Conservation (phyloP, 2,888 invertebrate genomes). For the Aquatica leii region DNA sequence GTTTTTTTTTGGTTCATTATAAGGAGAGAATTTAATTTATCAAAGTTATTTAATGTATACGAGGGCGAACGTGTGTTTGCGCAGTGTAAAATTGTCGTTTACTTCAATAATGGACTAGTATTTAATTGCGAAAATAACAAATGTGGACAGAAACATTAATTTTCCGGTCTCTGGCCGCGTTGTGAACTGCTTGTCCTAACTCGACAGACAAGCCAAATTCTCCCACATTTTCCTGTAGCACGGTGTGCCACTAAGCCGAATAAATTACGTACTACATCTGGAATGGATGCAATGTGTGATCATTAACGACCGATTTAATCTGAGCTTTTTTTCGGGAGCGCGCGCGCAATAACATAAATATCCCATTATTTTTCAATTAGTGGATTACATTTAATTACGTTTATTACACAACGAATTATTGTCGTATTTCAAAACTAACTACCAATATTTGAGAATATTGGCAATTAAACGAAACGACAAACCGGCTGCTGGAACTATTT, state of each 20-base stretch:
- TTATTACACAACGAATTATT: not conserved
- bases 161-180: constrained; percentile 31
- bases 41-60: not conserved
- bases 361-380: too few relatives aligned
- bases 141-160: constrained; percentile 33
- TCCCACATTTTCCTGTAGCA: constrained; percentile 24
- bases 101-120: constrained; percentile 19
- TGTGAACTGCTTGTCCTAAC: constrained; percentile 31
- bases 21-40: too few relatives aligned
- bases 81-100: constrained; percentile 7
- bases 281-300: constrained; percentile 24
- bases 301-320: constrained; percentile 21
- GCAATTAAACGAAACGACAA: constrained; percentile 18
- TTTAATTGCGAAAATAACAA: constrained; percentile 32
- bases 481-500: constrained; percentile 10
- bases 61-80: not conserved
- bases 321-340: not conserved
- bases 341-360: too few relatives aligned
- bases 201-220: constrained; percentile 31
- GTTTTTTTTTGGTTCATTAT: too few relatives aligned
- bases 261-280: constrained; percentile 31
- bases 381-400: too few relatives aligned
- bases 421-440: constrained; percentile 1
- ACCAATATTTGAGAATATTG: constrained; percentile 13
- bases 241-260: constrained; percentile 30